Conservation (phyloP, 2,797 vertebrate genomes). For the Fistularia tabacaria region DNA sequence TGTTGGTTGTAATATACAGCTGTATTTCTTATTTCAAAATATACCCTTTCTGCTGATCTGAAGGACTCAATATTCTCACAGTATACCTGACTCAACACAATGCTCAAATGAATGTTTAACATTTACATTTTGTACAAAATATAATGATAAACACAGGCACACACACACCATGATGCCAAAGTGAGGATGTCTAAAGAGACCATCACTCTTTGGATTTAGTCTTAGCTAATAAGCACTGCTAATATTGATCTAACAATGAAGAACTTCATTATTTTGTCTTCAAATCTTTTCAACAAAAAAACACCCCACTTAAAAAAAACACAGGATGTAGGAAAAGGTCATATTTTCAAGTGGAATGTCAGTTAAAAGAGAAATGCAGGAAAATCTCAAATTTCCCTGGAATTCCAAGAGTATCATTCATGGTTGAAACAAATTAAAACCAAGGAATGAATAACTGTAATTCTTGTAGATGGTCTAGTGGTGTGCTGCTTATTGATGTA, state of each 20-base stretch:
- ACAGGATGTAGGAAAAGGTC: constrained; percentile 16
- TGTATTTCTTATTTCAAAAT: too few relatives aligned
- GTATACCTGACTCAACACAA: too few relatives aligned
- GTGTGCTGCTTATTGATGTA: constrained; percentile 72
- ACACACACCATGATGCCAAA: constrained; percentile 23
- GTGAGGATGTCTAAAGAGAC: constrained; percentile 16
- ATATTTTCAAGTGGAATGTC: constrained; percentile 40
- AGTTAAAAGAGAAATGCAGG: constrained; percentile 37
- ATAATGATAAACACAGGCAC: constrained; percentile 2
- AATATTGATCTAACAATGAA: too few relatives aligned
- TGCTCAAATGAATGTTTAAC: constrained; percentile 49
- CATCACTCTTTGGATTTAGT: too few relatives aligned
- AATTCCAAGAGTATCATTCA: constrained; percentile 32
- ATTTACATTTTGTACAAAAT: constrained; percentile 11
- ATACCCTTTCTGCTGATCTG: too few relatives aligned
- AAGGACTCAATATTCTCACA: too few relatives aligned
- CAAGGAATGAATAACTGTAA: constrained; percentile 17
- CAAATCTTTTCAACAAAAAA: constrained; percentile 9
- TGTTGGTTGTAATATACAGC: too few relatives aligned
- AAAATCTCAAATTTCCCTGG: constrained; percentile 33
- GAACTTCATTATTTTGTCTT: constrained; percentile 11
- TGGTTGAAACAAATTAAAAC: constrained; percentile 42
- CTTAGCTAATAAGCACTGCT: too few relatives aligned
- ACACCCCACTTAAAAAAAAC: constrained; percentile 24
- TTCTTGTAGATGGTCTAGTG: constrained; percentile 50